These are phyloP conservation scores for Rhyacichthys aspro DNA, from an alignment of 2,797 vertebrate genomes.

Conservation along the genomic window DNA sequence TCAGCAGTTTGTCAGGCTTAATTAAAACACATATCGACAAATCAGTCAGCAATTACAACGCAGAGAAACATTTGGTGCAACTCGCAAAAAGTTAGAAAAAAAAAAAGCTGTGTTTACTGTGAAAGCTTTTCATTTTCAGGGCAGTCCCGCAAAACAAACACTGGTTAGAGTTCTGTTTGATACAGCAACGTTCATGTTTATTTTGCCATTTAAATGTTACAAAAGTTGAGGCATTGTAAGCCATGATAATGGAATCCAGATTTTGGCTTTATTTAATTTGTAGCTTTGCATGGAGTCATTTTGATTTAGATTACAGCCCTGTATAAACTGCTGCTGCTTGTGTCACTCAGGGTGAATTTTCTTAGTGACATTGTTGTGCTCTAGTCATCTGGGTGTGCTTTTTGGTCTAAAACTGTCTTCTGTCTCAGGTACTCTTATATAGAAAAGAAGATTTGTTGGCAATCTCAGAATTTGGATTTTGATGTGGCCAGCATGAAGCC, in stretches of 20 bases:
- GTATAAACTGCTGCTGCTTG: slow-evolving; percentile 68
- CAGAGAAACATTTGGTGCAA: slow-evolving; percentile 74
- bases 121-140: slow-evolving; percentile 79
- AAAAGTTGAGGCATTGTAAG: slow-evolving; percentile 78
- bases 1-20: slow-evolving; percentile 74
- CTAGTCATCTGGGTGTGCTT: slow-evolving; percentile 80
- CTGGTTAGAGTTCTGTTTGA: slow-evolving; percentile 76
- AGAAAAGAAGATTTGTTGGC: neutral
- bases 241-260: slow-evolving; percentile 82
- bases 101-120: slow-evolving; percentile 76
- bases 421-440: neutral
- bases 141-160: slow-evolving; percentile 80
- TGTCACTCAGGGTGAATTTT: slow-evolving; percentile 67
- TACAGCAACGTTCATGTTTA: slow-evolving; percentile 77
- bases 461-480: neutral
- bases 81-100: slow-evolving; percentile 70
- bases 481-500: neutral
- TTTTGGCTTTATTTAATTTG: slow-evolving; percentile 82
- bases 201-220: slow-evolving; percentile 80
- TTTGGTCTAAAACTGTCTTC: slow-evolving; percentile 63
- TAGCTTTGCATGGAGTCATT: slow-evolving; percentile 78
- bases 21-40: slow-evolving; percentile 82
- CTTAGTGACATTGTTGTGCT: slow-evolving; percentile 62
- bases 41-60: slow-evolving; percentile 79
- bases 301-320: slow-evolving; percentile 78